Evolutionary conservation across 2,113 vertebrate species (phyloP), one percentile per base, ranked within the genome.

Genomic region (Oryzias celebensis): DNA sequence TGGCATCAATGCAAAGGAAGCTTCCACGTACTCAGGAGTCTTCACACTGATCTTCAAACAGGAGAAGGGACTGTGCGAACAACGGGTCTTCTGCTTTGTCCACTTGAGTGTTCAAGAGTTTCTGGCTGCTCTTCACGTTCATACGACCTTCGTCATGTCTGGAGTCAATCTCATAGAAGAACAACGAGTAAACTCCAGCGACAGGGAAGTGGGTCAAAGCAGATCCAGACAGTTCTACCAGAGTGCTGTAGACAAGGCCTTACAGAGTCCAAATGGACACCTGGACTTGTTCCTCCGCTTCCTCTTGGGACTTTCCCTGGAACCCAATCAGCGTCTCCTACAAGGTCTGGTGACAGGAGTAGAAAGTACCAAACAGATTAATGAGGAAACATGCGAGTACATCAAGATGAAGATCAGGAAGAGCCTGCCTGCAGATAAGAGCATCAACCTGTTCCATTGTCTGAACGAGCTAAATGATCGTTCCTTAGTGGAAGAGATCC

Each of bases 21-120:
- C 65, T 1, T 68, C 62, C 0, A 1, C 62, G 7, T 64, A 51
- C 65, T 73, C 72, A 22, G 82, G 78, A 55, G 15, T 20, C 2
- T 61, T 74, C 24, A 68, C 57, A 62, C 60, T 71, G 49, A 54
- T 55, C 17, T 4, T 41, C 13, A 68, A 22, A 44, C 53, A 76
- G 8, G 44, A 48, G 4, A 3, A 0, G 48, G 52, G 54, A 1
- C 24, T 73, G 58, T 67, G 14, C 42, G 58, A 65, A 6, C 42
- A 54, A 1, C 73, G 15, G 52, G 23, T 73, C 4, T 85, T 77
- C 31, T 54, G 73, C 31, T 85, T 84, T 63, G 68, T 78, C 18
- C 71, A 78, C 8, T 10, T 36, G 36, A 36, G 36, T 12, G 36
- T 36, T 36, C 36, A 36, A 36, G 36, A 36, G 10, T 36, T 36